phyloP scores from a whole-genome alignment of 2,113 vertebrate species.

The Microcebus ravelobensis region DNA sequence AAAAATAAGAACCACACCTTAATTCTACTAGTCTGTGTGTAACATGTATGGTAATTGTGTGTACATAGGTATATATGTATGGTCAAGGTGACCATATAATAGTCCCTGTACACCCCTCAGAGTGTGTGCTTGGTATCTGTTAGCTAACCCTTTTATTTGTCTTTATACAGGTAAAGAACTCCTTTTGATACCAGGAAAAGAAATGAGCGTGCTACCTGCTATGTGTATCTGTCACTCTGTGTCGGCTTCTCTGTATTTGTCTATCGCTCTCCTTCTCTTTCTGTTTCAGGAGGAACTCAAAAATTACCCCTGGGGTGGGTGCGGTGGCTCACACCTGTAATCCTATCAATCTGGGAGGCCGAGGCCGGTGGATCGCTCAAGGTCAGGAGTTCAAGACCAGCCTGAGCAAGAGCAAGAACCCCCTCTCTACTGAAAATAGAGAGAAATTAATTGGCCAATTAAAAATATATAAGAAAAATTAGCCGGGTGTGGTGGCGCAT shows the following conservation, averaged over 20 bases:
- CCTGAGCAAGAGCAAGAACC: no score
- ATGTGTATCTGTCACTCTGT: background rate
- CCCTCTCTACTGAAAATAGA: no score
- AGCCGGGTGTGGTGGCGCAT: no score
- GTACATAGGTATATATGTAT: background rate
- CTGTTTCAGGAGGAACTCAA: background rate
- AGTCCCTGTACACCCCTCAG: background rate
- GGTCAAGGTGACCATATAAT: background rate
- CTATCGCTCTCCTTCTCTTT: background rate
- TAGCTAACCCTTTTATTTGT: background rate
- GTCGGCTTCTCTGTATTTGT: background rate
- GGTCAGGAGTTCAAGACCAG: no score
- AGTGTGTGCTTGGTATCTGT: background rate
- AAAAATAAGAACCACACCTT: background rate
- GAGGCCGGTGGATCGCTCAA: no score
- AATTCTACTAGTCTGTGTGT: background rate
- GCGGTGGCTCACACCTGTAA: no score
- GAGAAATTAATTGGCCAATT: no score
- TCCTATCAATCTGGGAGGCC: no score
- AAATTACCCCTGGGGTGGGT: background rate
- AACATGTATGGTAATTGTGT: background rate
- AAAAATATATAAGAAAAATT: no score
- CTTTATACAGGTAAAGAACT: background rate
- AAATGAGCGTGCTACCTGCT: background rate
- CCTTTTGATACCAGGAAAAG: background rate